Evolutionary conservation across 2,113 vertebrate species (phyloP).

Genomic region (Athene noctua): DNA sequence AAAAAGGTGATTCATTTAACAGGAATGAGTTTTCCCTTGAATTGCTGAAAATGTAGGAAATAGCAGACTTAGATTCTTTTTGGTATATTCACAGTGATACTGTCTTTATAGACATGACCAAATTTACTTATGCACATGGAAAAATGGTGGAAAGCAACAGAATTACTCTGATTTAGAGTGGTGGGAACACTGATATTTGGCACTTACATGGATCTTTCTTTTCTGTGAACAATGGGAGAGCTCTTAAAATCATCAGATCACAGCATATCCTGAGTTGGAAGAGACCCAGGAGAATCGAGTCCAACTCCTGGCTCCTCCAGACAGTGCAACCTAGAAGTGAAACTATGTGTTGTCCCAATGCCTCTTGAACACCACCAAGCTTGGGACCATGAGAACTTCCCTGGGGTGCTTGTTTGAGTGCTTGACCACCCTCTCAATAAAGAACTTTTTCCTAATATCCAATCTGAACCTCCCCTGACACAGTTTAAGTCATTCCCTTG

Average conservation of each 20-base stretch:
- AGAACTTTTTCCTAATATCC: background rate
- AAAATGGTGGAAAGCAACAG: background rate
- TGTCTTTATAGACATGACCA: background rate
- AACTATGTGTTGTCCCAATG: background rate
- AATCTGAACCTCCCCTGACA: background rate
- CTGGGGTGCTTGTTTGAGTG: background rate
- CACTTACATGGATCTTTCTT: background rate
- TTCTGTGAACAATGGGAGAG: background rate
- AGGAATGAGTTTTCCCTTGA: background rate
- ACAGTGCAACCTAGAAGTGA: background rate
- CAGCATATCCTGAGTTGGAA: background rate
- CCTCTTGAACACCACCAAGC: background rate
- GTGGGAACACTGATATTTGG: background rate
- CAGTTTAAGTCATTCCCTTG: background rate
- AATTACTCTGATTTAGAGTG: background rate
- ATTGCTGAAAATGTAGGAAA: background rate
- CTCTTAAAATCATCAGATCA: background rate
- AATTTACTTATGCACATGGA: background rate
- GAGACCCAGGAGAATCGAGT: fast-evolving
- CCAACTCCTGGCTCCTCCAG: background rate
- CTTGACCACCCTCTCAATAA: background rate
- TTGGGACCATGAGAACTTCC: background rate
- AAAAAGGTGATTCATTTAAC: background rate
- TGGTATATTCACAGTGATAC: background rate
- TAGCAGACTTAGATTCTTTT: background rate